phyloP scores from a whole-genome alignment of 2,888 invertebrate genomes.

The Melipona beecheii region DNA sequence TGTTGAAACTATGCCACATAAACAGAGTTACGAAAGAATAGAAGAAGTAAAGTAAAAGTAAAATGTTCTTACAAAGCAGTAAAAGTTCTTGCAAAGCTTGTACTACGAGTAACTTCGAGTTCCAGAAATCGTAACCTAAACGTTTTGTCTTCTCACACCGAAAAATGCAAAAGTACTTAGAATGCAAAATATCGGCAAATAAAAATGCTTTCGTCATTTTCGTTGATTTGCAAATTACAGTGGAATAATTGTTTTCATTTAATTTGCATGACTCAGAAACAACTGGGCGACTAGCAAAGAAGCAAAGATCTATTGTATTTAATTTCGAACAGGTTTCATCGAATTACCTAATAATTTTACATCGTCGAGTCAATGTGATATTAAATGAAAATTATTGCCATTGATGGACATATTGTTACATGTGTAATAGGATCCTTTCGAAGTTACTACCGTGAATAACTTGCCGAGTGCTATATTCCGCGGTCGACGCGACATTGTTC shows the following conservation, averaged over 20 bases:
- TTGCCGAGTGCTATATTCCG: not conserved
- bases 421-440: conserved; percentile 43
- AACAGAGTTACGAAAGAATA: conserved; percentile 33
- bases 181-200: not conserved
- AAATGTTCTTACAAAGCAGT: conserved; percentile 21
- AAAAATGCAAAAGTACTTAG: not conserved
- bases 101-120: conserved; percentile 23
- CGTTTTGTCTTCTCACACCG: not conserved
- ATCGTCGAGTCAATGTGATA: conserved; percentile 59
- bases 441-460: conserved; percentile 34
- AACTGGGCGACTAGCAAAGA: too few species aligned
- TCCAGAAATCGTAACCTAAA: not conserved
- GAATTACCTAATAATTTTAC: conserved; percentile 75
- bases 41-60: conserved; percentile 52
- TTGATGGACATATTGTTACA: conserved; percentile 50
- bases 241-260: not conserved
- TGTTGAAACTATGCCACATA: conserved; percentile 51
- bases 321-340: conserved; percentile 58
- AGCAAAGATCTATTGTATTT: not conserved
- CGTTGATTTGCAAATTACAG: not conserved
- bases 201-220: not conserved
- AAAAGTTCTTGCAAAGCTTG: conserved; percentile 1
- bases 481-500: too few species aligned
- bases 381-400: conserved; percentile 69
- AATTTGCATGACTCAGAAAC: not conserved